Evolutionary conservation across 64 coral and sea anemone species (phyloP).

Genomic region (Platygyra sinensis): DNA sequence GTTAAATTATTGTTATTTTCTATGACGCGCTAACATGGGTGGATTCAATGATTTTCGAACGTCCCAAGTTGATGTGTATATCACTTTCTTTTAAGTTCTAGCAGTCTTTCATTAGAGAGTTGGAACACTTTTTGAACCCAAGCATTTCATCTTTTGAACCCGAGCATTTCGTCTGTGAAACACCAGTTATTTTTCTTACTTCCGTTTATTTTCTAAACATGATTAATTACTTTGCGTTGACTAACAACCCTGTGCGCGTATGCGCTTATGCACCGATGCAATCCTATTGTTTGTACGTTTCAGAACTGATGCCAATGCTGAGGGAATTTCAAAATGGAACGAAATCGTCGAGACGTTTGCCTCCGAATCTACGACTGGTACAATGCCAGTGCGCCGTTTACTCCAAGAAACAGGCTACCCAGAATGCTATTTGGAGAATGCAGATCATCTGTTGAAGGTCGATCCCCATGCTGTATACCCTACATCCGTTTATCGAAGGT

Average conservation of each 20-base stretch:
- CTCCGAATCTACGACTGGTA: not conserved
- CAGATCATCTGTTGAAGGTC: conserved; percentile 28
- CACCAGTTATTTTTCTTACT: too few species aligned
- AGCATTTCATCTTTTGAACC: too few species aligned
- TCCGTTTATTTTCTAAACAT: not conserved
- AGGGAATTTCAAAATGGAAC: conserved; percentile 20
- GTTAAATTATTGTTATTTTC: too few species aligned
- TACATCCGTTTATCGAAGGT: conserved; percentile 75
- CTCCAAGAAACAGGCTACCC: conserved; percentile 31
- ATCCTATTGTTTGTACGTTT: not conserved
- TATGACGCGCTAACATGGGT: too few species aligned
- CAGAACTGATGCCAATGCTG: not conserved
- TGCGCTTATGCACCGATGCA: too few species aligned
- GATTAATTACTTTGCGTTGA: not conserved
- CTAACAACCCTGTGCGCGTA: too few species aligned
- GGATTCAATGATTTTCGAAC: too few species aligned
- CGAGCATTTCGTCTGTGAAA: too few species aligned
- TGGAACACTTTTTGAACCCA: too few species aligned
- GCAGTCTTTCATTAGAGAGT: too few species aligned
- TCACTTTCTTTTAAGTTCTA: too few species aligned
- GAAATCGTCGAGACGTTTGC: conserved; percentile 16
- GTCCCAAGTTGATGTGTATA: too few species aligned
- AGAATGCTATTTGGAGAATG: conserved; percentile 60
- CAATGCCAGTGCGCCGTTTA: conserved; percentile 35
- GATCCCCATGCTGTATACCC: conserved; percentile 80